phyloP scores from a whole-genome alignment of 2,113 vertebrate species.

The Rhea pennata region DNA sequence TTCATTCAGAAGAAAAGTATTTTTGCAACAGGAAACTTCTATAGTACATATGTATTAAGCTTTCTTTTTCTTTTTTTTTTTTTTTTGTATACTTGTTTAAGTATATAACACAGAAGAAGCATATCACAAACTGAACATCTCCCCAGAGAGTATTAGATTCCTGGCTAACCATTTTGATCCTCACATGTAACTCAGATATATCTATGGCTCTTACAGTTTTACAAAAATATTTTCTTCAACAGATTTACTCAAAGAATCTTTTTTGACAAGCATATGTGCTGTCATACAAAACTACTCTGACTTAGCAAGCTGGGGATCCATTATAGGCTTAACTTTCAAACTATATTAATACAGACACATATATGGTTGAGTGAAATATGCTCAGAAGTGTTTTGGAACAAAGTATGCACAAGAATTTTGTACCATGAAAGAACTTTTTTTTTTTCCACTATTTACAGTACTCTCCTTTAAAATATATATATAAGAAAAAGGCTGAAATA shows the following conservation, averaged over 20 bases:
- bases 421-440: slow-evolving; percentile 65
- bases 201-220: slow-evolving; percentile 53
- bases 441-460: slow-evolving; percentile 52
- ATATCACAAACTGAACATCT: neutral
- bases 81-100: neutral
- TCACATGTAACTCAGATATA: slow-evolving; percentile 56
- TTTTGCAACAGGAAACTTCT: neutral
- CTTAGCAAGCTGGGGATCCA: slow-evolving; percentile 71
- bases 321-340: slow-evolving; percentile 73
- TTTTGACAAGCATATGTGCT: slow-evolving; percentile 73
- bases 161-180: slow-evolving; percentile 61
- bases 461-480: slow-evolving; percentile 12
- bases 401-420: slow-evolving; percentile 55
- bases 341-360: slow-evolving; percentile 73
- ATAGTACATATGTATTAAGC: neutral
- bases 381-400: slow-evolving; percentile 70
- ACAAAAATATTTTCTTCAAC: slow-evolving; percentile 73
- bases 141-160: slow-evolving; percentile 26
- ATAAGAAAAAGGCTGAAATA: slow-evolving; percentile 27
- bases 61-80: neutral
- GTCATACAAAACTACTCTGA: slow-evolving; percentile 68
- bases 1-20: neutral
- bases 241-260: slow-evolving; percentile 72
- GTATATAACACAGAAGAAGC: neutral
- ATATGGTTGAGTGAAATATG: slow-evolving; percentile 68